Conservation (phyloP, 1,140 invertebrate species). For the Macrobrachium rosenbergii region DNA sequence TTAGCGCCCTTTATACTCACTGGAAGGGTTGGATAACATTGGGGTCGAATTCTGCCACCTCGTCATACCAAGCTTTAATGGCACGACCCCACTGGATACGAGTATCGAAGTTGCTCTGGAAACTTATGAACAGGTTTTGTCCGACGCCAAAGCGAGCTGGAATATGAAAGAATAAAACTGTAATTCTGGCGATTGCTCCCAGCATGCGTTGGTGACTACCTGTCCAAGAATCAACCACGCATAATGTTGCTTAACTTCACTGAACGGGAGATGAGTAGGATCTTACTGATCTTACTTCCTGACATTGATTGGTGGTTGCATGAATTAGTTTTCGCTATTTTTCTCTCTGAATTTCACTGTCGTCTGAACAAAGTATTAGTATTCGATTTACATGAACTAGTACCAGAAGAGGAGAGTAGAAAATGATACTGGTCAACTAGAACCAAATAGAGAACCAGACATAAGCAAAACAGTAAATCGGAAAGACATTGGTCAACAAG, state of each 20-base stretch:
- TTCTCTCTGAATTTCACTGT: not conserved
- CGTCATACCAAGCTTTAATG: conserved; percentile 67
- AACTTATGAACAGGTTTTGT: conserved; percentile 67
- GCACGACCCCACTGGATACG: conserved; percentile 63
- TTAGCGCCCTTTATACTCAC: conserved; percentile 57
- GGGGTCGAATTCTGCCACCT: conserved; percentile 64
- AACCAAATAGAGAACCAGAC: not conserved
- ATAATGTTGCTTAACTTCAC: not conserved
- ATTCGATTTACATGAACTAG: not conserved
- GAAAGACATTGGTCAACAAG: not conserved
- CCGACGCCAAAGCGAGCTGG: conserved; percentile 67
- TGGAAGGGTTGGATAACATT: conserved; percentile 57
- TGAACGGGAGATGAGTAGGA: not conserved
- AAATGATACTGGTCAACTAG: not conserved
- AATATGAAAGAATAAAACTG: not conserved
- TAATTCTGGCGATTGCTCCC: not conserved
- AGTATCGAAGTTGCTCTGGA: conserved; percentile 53
- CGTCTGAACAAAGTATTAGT: not conserved
- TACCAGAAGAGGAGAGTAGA: no score
- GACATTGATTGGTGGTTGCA: no score
- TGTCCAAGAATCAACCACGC: no score
- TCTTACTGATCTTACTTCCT: no score
- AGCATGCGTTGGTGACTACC: no score
- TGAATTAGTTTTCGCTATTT: no score
- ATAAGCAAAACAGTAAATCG: not conserved